These are phyloP conservation scores for Chunga burmeisteri DNA, from an alignment of 2,113 vertebrate genomes.

Conservation along the genomic window DNA sequence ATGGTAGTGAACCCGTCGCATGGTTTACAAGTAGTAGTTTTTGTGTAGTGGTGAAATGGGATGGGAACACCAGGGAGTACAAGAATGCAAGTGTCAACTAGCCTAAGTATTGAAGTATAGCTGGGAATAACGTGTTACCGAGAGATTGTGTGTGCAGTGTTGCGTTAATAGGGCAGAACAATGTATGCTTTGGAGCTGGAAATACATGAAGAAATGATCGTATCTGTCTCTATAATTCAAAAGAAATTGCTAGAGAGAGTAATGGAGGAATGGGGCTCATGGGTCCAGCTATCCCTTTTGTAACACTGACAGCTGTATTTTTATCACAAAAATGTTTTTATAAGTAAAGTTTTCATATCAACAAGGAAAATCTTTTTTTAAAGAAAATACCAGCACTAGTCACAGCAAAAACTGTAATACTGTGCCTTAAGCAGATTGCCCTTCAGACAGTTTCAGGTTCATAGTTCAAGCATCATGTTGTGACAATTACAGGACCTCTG, in stretches of 20 bases:
- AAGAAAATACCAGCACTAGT: not conserved
- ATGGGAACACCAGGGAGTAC: not conserved
- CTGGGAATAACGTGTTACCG: not conserved
- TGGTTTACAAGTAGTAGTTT: not conserved
- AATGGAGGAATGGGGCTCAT: not conserved
- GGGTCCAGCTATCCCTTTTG: not conserved
- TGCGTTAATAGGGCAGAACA: not conserved
- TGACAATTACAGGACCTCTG: not conserved
- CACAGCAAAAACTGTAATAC: not conserved
- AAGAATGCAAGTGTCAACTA: not conserved
- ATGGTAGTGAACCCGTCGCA: fast-evolving
- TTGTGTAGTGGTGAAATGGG: not conserved
- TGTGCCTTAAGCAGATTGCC: not conserved
- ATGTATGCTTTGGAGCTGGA: not conserved
- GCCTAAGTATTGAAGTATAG: not conserved
- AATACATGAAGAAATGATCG: not conserved
- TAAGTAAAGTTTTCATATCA: not conserved
- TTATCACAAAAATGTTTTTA: not conserved
- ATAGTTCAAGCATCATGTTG: not conserved
- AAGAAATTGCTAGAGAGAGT: not conserved
- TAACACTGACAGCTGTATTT: not conserved
- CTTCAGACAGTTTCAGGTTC: not conserved
- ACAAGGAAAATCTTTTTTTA: not conserved
- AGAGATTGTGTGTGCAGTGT: not conserved
- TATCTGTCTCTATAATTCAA: not conserved